Base-by-base conservation (phyloP, 2,113 vertebrate species). In the Hyperopisus bebe region DNA sequence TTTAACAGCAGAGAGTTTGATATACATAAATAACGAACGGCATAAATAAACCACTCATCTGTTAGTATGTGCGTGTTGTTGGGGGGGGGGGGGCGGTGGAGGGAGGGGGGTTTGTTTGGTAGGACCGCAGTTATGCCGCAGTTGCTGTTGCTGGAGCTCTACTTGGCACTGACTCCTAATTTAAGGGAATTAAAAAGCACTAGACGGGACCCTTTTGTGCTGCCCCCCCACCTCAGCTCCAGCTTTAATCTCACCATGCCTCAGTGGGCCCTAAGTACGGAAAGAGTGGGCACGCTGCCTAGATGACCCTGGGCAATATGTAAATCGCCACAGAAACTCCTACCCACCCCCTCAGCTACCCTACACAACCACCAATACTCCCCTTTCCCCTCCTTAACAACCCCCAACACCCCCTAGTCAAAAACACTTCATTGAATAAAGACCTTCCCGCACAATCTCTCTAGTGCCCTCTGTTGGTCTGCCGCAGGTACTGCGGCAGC, bases 161-260 rank as follows among this genome's bases (percentile, higher is more conserved):
- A n/a, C 44, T 93, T 95, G 95, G 94, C 95, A 92, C 48, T 11
- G 89, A 88, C 91, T 92, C 93, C 80, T 66, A 88, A 91, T 95
- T 95, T 94, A 92, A 93, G 92, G 89, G 92, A 93, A 93, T 94
- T 94, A 94, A 93, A 95, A 95, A 92, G 92, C 92, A 93, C 92
- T 94, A 92, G 92, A 94, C 53, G 88, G 48, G 74, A 91, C 93
- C 91, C 92, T 91, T 91, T 93, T 93, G 90, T 93, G 90, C 91
- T 91, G 93, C 94, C 92, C 89, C 70, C 5, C 82, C 48, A 80
- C 91, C 92, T 90, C 91, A 92, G 84, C 88, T 88, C 90, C 90
- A 90, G 93, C 92, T 94, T 92, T 92, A 92, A 94, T 93, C 92
- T 92, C 21, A 88, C 93, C 90, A 90, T 92, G 91, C 91, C 92